These are phyloP conservation scores for Caenorhabditis tropicalis DNA, from an alignment of 1,140 invertebrate species.

Conservation along the genomic window DNA sequence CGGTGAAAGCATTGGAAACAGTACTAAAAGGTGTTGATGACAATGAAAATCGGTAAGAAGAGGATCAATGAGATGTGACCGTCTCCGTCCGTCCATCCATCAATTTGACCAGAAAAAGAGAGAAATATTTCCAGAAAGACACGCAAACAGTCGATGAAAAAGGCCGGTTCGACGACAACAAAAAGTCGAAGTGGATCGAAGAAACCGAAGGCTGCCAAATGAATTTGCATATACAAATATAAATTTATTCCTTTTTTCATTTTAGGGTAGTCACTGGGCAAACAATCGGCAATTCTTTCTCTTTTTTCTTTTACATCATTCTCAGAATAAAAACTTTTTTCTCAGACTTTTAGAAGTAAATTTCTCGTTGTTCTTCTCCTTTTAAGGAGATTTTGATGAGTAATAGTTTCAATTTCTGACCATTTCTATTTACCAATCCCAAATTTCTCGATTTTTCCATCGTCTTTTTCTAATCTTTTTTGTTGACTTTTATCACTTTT, in stretches of 20 bases:
- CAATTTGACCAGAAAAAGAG: background rate
- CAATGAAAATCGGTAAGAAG: background rate
- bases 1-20: slow-evolving; percentile 34
- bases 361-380: no score
- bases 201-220: background rate
- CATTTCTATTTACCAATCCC: no score
- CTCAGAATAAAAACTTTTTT: no score
- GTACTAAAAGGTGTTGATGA: slow-evolving; percentile 27
- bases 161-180: slow-evolving; percentile 11
- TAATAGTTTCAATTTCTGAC: no score
- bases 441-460: no score
- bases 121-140: background rate
- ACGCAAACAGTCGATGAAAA: slow-evolving; percentile 35
- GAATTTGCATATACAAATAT: background rate
- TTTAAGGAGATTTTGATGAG: no score
- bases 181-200: slow-evolving; percentile 41
- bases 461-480: background rate
- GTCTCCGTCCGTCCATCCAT: background rate
- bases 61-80: background rate
- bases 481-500: background rate
- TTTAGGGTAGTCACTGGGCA: background rate
- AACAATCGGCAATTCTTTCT: background rate
- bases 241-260: background rate
- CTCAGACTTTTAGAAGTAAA: no score
- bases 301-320: background rate